Evolutionary conservation across 2,888 invertebrate species (phyloP).

Genomic region (Synanthedon tipuliformis): DNA sequence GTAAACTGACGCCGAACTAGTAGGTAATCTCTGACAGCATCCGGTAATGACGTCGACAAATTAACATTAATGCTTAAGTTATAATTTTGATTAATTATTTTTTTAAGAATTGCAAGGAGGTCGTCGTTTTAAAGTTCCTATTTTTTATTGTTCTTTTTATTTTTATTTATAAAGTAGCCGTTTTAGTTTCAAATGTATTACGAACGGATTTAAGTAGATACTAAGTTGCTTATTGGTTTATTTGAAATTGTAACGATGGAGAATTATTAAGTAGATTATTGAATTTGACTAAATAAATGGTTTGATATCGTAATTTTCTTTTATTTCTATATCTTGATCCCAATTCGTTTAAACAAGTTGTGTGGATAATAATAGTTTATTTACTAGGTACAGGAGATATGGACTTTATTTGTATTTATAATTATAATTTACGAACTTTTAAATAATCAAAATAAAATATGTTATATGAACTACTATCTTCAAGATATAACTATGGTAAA

Average conservation of each 20-base stretch:
- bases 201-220: background rate
- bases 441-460: too few relatives aligned
- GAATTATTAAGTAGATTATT: constrained; percentile 1
- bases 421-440: too few relatives aligned
- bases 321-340: background rate
- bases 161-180: constrained; percentile 17
- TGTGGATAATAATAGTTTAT: too few relatives aligned
- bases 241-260: constrained; percentile 3
- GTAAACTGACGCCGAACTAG: background rate
- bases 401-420: too few relatives aligned
- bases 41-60: background rate
- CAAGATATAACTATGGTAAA: too few relatives aligned
- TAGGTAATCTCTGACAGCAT: background rate
- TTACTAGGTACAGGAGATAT: too few relatives aligned
- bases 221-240: constrained; percentile 4
- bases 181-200: constrained; percentile 2
- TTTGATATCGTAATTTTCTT: background rate
- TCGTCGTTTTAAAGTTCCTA: constrained; percentile 38
- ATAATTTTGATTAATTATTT: too few relatives aligned
- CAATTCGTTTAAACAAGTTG: too few relatives aligned
- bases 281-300: constrained; percentile 2
- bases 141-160: constrained; percentile 19
- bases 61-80: background rate
- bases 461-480: too few relatives aligned
- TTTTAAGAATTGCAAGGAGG: too few relatives aligned